Conservation (phyloP, 2,888 invertebrate genomes). For the Seira ritae region DNA sequence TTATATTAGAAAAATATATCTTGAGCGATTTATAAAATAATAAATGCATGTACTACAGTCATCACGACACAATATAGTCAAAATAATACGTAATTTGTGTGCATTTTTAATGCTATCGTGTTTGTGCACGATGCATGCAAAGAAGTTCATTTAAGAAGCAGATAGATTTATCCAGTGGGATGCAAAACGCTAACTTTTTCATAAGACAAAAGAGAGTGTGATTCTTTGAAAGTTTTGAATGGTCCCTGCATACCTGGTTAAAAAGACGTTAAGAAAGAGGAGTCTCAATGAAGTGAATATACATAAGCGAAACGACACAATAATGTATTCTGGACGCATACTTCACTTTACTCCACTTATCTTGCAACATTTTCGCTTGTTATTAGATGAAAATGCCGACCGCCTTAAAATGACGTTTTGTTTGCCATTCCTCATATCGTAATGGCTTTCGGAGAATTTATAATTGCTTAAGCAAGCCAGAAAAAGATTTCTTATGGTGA, state of each 20-base stretch:
- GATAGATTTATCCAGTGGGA: not conserved
- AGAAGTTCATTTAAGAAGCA: not conserved
- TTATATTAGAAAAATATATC: slow-evolving; percentile 9
- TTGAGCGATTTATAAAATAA: not conserved
- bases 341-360: not conserved
- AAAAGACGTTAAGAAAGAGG: not conserved
- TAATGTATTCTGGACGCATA: not conserved
- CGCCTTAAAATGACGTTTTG: not conserved
- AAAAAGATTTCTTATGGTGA: too few relatives aligned
- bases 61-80: too few relatives aligned
- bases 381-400: not conserved
- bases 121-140: too few relatives aligned
- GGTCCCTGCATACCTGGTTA: not conserved
- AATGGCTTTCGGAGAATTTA: too few relatives aligned
- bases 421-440: not conserved
- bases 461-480: too few relatives aligned
- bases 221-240: not conserved
- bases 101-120: not conserved
- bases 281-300: not conserved
- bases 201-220: too few relatives aligned
- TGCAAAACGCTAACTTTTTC: too few relatives aligned
- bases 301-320: too few relatives aligned
- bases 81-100: not conserved
- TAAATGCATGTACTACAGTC: not conserved
- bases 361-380: not conserved